Evolutionary conservation across 2,797 vertebrate genomes (phyloP), one percentile per base, ranked within the genome.

Genomic region (Carduelis carduelis): DNA sequence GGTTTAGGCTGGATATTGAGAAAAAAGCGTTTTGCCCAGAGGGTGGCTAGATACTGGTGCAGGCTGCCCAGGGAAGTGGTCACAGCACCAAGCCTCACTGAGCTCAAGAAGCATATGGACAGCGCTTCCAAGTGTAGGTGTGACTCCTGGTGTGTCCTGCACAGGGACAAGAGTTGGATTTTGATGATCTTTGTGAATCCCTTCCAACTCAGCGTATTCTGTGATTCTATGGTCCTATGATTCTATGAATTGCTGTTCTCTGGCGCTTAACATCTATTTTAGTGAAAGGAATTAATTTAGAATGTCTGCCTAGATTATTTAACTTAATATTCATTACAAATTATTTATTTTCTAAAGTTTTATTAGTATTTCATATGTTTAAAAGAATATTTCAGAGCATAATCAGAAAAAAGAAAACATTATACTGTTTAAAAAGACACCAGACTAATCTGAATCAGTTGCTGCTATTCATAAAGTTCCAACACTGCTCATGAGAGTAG

Each of bases 341-440:
- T 94, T 82, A 95, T 95, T 96, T 96, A 89, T 97, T 96, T 97
- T 94, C 70, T 81, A 52, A 86, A 84, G n/a, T 44, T 90, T 96
- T 94, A 61, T 59, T 91, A 24, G 47, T 94, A 83, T 96, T 97
- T 87, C 57, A 21, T 96, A 77, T 92, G 89, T 97, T 96, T 96
- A 96, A 96, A 97, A 92, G n/a, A 93, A 94, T 97, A 95, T 96
- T 97, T 90, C 77, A 94, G 79, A 89, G 68, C 68, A 95, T 70
- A 95, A 64, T 68, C 34, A 66, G 41, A 32, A 78, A 80, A 37
- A 96, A 94, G 90, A 96, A 95, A 94, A 80, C 37, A 91, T 65
- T 79, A 89, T 56, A 68, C 24, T 11, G 9, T 94, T 91, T 93
- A 68, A 75, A 90, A 90, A 97, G 87, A 19, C 3, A 74, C 57